Evolutionary conservation across 2,888 invertebrate species (phyloP), one percentile per base, ranked within the genome.

Genomic region (Agriopis aurantiaria): DNA sequence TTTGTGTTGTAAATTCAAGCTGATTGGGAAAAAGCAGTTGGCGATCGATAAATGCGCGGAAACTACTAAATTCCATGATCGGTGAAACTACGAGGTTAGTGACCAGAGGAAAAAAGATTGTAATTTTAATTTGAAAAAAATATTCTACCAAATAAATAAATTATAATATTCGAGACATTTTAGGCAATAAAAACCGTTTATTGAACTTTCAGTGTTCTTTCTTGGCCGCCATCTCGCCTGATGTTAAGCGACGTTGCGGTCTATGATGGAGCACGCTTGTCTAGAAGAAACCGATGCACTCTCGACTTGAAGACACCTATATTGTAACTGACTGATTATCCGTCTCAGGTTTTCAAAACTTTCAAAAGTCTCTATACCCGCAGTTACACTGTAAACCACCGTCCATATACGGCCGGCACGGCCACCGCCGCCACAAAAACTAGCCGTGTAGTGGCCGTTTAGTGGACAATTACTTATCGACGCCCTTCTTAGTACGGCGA

Each of bases 401-500:
- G 65, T 75, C 77, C 85, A 74, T 83, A 75, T 81, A 82, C 75
- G 84, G 83, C 45, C 61, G 58, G 64, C 53, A 53, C 56, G 71
- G 61, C 71, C 71, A 76, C 73, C 65, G 68, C 79, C 74, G 59
- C 53, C 74, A 82, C 83, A 88, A 88, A 88, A 85, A 83, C 78
- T 68, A 62, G 75, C 66, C 74, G 72, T 80, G 72, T 77, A 10
- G 51, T 73, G 80, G 80, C 83, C 81, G 83, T 84, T 86, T 86
- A 82, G 81, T 78, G 84, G 80, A 84, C 89, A 89, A 90, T 90
- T 88, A 90, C 88, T 88, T 86, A 86, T 85, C 85, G 83, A 84
- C 85, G 85, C 85, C 82, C 66, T 71, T 71, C 63, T 63, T 56
- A 33, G 70, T 71, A 67, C 17, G 17, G 55, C 63, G 11, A 12